Conservation (phyloP, 2,888 invertebrate genomes). For the Colostygia pectinataria region DNA sequence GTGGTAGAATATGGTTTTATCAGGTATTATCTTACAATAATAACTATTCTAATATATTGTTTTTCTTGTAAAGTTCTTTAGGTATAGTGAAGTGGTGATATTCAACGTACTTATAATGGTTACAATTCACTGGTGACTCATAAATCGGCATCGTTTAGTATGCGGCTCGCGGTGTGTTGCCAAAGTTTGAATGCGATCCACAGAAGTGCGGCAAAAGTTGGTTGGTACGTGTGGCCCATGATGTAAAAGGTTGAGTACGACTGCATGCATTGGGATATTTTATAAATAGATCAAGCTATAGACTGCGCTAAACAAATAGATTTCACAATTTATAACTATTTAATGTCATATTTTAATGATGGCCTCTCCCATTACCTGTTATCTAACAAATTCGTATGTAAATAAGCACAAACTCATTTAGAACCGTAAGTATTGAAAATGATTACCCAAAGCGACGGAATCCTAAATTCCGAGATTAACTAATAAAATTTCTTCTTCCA, state of each 20-base stretch:
- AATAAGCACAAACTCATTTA: slow-evolving; percentile 26
- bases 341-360: slow-evolving; percentile 19
- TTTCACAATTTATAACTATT: slow-evolving; percentile 23
- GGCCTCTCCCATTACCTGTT: slow-evolving; percentile 28
- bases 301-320: slow-evolving; percentile 25
- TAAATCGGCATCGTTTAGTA: slow-evolving; percentile 12
- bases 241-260: slow-evolving; percentile 13
- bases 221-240: not conserved
- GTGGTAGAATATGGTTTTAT: too few species aligned
- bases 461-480: slow-evolving; percentile 4
- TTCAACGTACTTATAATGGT: not conserved
- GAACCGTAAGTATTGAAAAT: slow-evolving; percentile 10
- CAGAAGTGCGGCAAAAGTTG: slow-evolving; percentile 8
- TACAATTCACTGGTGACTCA: slow-evolving; percentile 1
- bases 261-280: slow-evolving; percentile 19
- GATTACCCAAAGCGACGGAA: slow-evolving; percentile 6
- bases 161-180: slow-evolving; percentile 10
- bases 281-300: slow-evolving; percentile 32
- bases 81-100: too few species aligned
- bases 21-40: too few species aligned
- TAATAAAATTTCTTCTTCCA: slow-evolving; percentile 16
- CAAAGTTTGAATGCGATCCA: slow-evolving; percentile 9
- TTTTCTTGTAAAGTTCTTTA: too few species aligned
- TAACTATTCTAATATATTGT: too few species aligned
- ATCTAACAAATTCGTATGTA: slow-evolving; percentile 17